phyloP scores from a whole-genome alignment of 2,113 vertebrate species.

The Aldabrachelys gigantea region DNA sequence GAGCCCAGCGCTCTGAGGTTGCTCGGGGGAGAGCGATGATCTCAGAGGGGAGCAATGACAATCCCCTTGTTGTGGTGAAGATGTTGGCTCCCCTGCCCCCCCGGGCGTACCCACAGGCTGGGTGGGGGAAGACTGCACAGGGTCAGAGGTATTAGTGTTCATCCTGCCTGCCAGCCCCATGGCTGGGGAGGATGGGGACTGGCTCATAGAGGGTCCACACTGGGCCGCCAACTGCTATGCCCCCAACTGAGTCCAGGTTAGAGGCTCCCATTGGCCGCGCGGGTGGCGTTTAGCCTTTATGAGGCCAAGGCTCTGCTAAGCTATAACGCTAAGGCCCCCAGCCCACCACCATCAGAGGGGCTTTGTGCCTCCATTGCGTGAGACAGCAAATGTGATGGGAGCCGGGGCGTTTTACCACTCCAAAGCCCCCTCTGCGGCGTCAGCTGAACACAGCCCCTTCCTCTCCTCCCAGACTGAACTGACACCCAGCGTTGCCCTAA shows the following conservation, averaged over 20 bases:
- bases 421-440: neutral
- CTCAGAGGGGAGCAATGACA: neutral
- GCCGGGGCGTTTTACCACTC: neutral
- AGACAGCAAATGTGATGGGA: neutral
- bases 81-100: neutral
- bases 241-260: neutral
- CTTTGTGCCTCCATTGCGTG: neutral
- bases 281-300: too few relatives aligned
- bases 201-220: neutral
- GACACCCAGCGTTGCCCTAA: neutral
- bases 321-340: neutral
- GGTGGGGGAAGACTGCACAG: fast-evolving
- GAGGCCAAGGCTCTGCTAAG: neutral
- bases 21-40: neutral
- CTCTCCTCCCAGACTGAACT: neutral
- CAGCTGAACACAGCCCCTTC: neutral
- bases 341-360: neutral
- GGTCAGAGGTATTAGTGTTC: neutral
- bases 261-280: neutral
- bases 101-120: neutral
- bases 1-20: neutral
- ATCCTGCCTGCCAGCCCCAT: neutral
- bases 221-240: neutral
- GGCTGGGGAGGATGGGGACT: neutral
- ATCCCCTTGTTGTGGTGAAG: fast-evolving